These are phyloP conservation scores for Spinus olivaceus DNA, from an alignment of 2,797 vertebrate genomes.

Conservation along the genomic window DNA sequence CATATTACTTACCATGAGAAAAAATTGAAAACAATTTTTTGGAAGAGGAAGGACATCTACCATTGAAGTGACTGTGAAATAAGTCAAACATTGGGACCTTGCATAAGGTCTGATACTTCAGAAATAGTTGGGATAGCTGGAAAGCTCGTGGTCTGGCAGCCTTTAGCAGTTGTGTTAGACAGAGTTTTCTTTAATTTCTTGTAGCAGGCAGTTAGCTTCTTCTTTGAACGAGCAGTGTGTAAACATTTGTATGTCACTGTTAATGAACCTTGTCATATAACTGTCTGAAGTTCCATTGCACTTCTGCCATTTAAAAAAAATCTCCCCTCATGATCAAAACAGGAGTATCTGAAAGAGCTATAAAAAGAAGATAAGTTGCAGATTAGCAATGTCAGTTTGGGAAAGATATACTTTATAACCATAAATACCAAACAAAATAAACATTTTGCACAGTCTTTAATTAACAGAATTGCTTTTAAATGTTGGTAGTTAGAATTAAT, in stretches of 20 bases:
- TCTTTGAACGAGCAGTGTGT: neutral
- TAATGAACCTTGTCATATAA: neutral
- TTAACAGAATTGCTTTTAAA: neutral
- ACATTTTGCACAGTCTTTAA: neutral
- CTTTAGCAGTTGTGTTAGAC: neutral
- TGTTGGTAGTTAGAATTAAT: neutral
- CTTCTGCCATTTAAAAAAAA: neutral
- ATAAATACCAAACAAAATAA: neutral
- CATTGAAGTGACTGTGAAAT: neutral
- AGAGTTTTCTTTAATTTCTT: neutral
- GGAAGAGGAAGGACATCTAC: neutral
- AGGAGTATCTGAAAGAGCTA: neutral
- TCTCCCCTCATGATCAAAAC: neutral
- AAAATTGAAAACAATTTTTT: neutral
- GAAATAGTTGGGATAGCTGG: neutral
- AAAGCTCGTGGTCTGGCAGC: neutral
- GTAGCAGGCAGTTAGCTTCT: neutral
- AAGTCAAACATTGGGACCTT: neutral
- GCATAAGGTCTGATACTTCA: neutral
- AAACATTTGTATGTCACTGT: neutral
- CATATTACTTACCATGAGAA: neutral
- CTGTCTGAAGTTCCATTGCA: neutral
- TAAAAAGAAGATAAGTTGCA: neutral
- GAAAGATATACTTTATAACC: neutral
- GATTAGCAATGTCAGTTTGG: neutral